Evolutionary conservation across 2,113 vertebrate species (phyloP), one percentile per base, ranked within the genome.

Genomic region (Nothobranchius kuhntae): DNA sequence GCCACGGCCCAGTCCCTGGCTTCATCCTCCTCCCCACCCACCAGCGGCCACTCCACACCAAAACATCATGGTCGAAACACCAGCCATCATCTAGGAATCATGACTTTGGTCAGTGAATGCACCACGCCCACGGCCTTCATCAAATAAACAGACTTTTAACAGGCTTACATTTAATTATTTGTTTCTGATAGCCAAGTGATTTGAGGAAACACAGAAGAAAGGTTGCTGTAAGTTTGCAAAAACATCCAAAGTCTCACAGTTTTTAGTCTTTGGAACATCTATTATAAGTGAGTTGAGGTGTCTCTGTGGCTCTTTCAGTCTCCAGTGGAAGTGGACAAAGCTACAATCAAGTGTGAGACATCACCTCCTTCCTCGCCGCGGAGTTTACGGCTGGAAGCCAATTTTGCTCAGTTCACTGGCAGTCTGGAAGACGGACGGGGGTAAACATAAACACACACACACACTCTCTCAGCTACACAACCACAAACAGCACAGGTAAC

Each of bases 331-430:
- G 93, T 93, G 87, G 97, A 99, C 87, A 99, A 98, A 94, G 94
- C 97, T 74, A 98, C 97, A 62, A 98, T 99, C 92, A 96, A 96
- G 90, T 99, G 97, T 73, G 97, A 99, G 93, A 98, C 95, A 0
- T 99, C 97, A 10, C 97, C 97, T 1, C 96, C 97, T 0, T 95
- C 96, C 6, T 98, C 96, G 21, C 97, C 97, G 50, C 95, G 95
- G 71, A 95, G 94, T 4, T 84, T 98, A 86, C 91, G 95, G 51
- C 91, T 96, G 67, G 96, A 98, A 89, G 93, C 95, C 80, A 96
- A 95, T 83, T 96, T 96, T 53, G 92, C 95, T 9, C 94, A 96
- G 68, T 92, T 94, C 52, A 93, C 92, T 36, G 91, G 92, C 68
- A 98, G 95, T 71, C 94, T 97, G 81, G 97, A 98, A 73, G 97